Evolutionary conservation across 2,797 vertebrate species (phyloP).

Genomic region (Argyrosomus regius): DNA sequence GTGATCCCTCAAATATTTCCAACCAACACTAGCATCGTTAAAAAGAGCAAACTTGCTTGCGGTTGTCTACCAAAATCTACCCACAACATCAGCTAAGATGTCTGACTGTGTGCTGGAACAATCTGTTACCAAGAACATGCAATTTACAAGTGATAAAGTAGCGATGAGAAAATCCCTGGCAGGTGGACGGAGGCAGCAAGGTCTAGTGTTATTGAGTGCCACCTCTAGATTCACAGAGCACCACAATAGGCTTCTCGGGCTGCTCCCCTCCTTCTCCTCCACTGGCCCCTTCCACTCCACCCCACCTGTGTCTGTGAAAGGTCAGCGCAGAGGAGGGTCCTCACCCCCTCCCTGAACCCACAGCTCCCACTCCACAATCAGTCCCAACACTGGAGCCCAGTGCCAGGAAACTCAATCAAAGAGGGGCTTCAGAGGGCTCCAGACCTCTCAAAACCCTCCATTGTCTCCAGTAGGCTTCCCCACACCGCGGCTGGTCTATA

Average conservation of each 20-base stretch:
- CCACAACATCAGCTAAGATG: slow-evolving; percentile 32
- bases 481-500: slow-evolving; percentile 67
- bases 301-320: slow-evolving; percentile 84
- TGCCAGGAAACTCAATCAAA: slow-evolving; percentile 85
- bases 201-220: slow-evolving; percentile 72
- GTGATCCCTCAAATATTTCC: too few species aligned
- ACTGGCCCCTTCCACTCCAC: slow-evolving; percentile 58
- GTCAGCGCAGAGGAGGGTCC: slow-evolving; percentile 81
- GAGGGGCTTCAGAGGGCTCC: slow-evolving; percentile 73
- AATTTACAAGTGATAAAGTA: slow-evolving; percentile 50
- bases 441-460: slow-evolving; percentile 78
- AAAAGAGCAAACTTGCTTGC: background rate
- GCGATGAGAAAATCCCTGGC: slow-evolving; percentile 68
- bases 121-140: slow-evolving; percentile 42
- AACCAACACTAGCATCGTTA: background rate
- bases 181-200: slow-evolving; percentile 65
- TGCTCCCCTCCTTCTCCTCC: slow-evolving; percentile 52
- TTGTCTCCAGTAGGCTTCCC: slow-evolving; percentile 81
- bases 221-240: slow-evolving; percentile 70
- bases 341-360: slow-evolving; percentile 57
- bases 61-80: slow-evolving; percentile 31
- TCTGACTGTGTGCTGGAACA: slow-evolving; percentile 11
- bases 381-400: slow-evolving; percentile 71
- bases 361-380: slow-evolving; percentile 73
- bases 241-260: slow-evolving; percentile 73